Evolutionary conservation across 1,140 invertebrate species (phyloP).

Genomic region (Leptinotarsa texana): DNA sequence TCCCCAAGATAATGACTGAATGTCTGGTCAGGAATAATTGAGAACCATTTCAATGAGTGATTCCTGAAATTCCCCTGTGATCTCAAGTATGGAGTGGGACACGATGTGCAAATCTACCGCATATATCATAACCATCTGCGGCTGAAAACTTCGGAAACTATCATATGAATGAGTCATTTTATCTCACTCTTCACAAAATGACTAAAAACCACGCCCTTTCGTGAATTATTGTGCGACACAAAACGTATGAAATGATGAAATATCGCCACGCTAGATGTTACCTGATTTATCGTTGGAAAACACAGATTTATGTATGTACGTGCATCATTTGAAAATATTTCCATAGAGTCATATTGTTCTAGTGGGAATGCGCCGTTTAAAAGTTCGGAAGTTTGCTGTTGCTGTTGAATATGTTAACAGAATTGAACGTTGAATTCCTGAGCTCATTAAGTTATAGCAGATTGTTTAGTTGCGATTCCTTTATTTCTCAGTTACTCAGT

Average conservation of each 20-base stretch:
- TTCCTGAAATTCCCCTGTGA: too few relatives aligned
- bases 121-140: background rate
- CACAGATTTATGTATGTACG: background rate
- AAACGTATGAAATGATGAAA: slow-evolving; percentile 6
- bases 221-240: background rate
- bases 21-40: too few relatives aligned
- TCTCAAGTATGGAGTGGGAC: too few relatives aligned
- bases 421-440: background rate
- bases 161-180: slow-evolving; percentile 3
- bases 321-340: slow-evolving; percentile 9
- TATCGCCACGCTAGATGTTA: slow-evolving; percentile 2
- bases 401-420: background rate
- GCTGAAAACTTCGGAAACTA: slow-evolving; percentile 2
- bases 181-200: background rate
- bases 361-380: background rate
- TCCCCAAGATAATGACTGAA: too few relatives aligned
- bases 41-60: too few relatives aligned
- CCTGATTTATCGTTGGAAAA: slow-evolving; percentile 1
- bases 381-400: background rate
- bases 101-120: background rate
- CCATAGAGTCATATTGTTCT: slow-evolving; percentile 2
- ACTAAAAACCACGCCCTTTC: background rate
- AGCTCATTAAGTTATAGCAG: too few relatives aligned
- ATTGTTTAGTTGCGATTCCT: too few relatives aligned
- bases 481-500: too few relatives aligned